Evolutionary conservation across 1,140 invertebrate genomes (phyloP).

Genomic region (Zelostemma sp.): DNA sequence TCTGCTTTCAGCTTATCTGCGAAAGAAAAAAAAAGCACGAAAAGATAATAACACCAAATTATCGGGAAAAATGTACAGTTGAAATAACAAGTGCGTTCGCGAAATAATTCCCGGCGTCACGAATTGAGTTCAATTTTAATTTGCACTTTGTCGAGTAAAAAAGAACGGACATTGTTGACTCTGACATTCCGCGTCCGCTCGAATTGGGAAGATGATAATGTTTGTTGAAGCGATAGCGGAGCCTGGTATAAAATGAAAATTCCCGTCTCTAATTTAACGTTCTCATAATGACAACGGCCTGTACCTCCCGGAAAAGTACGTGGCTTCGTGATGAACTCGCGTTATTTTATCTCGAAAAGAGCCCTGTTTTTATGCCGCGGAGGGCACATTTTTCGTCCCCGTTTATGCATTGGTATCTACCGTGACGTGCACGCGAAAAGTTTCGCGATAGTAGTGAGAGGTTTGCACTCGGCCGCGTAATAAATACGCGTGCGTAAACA

Average conservation of each 20-base stretch:
- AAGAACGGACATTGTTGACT: no score
- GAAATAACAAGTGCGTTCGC: not conserved
- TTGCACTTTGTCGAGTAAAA: no score
- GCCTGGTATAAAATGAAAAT: not conserved
- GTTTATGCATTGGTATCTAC: not conserved
- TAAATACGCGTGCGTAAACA: conserved; percentile 36
- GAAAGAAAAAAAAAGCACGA: conserved; percentile 48
- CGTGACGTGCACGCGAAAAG: conserved; percentile 19
- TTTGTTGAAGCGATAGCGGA: not conserved
- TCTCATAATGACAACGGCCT: not conserved
- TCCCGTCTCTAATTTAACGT: not conserved
- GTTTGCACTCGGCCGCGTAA: not conserved
- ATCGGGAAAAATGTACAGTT: not conserved
- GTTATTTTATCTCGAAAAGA: conserved; percentile 2
- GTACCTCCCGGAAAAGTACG: not conserved
- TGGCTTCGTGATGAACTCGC: not conserved
- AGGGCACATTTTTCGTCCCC: not conserved
- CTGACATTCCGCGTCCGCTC: not conserved
- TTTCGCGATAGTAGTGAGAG: conserved; percentile 21
- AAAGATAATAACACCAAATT: conserved; percentile 1
- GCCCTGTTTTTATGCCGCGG: not conserved
- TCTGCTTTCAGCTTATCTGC: conserved; percentile 97
- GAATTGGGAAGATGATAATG: not conserved
- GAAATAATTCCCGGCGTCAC: no score
- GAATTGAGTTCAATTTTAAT: no score